Evolutionary conservation across 2,797 vertebrate genomes (phyloP).

Genomic region (Phaenicophaeus curvirostris): DNA sequence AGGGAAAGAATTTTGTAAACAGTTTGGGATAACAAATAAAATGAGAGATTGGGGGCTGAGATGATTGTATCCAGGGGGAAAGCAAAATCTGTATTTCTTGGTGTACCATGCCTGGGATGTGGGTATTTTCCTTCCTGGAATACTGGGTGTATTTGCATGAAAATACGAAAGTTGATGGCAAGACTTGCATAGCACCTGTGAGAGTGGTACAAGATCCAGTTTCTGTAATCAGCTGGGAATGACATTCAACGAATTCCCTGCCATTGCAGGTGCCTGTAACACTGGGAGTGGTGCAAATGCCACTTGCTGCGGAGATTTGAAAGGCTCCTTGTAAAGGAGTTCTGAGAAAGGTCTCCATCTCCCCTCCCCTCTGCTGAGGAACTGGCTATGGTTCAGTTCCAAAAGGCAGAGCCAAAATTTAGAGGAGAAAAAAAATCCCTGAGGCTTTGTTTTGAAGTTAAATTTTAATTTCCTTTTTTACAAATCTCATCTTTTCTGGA

Average conservation of each 20-base stretch:
- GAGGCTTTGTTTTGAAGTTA: neutral
- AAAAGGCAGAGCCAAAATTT: neutral
- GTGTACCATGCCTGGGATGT: neutral
- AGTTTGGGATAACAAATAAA: neutral
- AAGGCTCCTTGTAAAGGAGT: neutral
- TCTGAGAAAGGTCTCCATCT: neutral
- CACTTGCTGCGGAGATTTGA: neutral
- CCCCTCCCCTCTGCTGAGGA: neutral
- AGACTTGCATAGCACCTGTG: rapidly evolving
- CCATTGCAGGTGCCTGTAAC: rapidly evolving
- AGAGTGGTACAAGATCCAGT: neutral
- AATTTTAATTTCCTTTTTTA: slow-evolving; percentile 2
- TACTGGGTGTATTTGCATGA: neutral
- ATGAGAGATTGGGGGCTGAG: neutral
- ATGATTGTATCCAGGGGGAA: neutral
- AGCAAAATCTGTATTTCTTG: neutral
- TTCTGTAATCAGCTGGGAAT: neutral
- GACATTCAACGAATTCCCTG: neutral
- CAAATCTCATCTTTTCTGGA: neutral
- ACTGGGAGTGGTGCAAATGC: neutral
- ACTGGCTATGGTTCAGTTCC: neutral
- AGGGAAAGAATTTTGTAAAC: neutral
- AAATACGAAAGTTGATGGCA: neutral
- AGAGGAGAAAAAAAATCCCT: neutral
- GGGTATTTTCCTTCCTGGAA: neutral